phyloP scores from a whole-genome alignment of 2,113 vertebrate genomes.

The Rhizomys pruinosus region DNA sequence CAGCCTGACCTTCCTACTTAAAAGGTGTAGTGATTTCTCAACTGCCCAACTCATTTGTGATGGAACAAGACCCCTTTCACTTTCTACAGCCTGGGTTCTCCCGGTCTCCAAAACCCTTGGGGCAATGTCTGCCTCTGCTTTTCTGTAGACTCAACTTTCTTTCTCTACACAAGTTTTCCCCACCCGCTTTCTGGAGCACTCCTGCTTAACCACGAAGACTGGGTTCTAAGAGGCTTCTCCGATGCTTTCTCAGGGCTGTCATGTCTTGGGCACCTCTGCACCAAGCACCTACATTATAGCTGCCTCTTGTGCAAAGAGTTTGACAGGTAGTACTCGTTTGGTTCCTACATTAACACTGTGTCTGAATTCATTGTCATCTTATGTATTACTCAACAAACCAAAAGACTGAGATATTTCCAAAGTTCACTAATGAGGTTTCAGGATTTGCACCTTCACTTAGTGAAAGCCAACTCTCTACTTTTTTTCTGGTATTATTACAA shows the following conservation, averaged over 20 bases:
- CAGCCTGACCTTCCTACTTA: neutral
- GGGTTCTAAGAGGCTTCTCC: neutral
- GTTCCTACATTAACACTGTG: neutral
- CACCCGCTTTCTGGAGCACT: slow-evolving; percentile 25
- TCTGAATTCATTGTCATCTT: slow-evolving; percentile 1
- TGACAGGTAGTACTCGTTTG: neutral
- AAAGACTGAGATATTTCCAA: slow-evolving; percentile 21
- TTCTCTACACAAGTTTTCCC: slow-evolving; percentile 21
- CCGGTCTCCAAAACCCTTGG: neutral
- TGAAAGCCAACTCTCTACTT: neutral
- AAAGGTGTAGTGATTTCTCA: neutral
- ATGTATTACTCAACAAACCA: slow-evolving; percentile 10
- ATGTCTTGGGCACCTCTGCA: neutral
- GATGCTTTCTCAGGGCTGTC: neutral
- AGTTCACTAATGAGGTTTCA: neutral
- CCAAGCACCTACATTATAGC: neutral
- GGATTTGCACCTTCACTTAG: slow-evolving; percentile 29
- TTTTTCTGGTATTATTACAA: neutral
- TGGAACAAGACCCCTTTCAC: slow-evolving; percentile 17
- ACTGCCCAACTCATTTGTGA: neutral
- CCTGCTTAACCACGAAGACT: neutral
- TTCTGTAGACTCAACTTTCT: neutral
- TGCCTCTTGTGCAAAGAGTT: neutral
- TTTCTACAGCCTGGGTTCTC: neutral
- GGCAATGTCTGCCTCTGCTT: neutral